Percentiles rank a stretch among this genome's conserved stretches.
phyloP scores from a whole-genome alignment of 2,888 invertebrate species.

The Diaperis boleti region DNA sequence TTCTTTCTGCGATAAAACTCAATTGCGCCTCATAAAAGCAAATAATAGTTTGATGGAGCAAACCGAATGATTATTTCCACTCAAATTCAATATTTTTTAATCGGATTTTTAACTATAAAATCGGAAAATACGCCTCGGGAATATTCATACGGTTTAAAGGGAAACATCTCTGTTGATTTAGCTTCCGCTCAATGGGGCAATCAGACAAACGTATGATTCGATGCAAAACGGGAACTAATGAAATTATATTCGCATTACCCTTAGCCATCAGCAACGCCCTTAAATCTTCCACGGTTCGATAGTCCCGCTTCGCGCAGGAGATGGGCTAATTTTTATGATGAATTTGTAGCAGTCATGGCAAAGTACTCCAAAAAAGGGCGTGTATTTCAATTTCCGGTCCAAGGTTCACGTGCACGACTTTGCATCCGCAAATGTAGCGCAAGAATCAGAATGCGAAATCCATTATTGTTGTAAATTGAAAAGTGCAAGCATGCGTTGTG shows the following conservation, averaged over 20 bases:
- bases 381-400: neutral
- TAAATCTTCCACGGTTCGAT: slow-evolving; percentile 24
- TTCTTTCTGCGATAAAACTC: neutral
- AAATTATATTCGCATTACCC: slow-evolving; percentile 28
- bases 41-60: neutral
- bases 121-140: neutral
- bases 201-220: slow-evolving; percentile 39
- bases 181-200: slow-evolving; percentile 38
- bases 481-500: neutral
- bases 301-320: neutral
- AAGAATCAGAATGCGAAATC: slow-evolving; percentile 1
- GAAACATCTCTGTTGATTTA: slow-evolving; percentile 21
- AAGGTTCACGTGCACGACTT: neutral
- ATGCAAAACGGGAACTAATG: slow-evolving; percentile 31
- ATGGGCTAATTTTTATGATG: neutral
- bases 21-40: neutral
- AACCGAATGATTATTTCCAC: neutral
- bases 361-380: neutral
- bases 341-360: neutral
- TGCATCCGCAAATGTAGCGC: slow-evolving; percentile 1
- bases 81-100: slow-evolving; percentile 15
- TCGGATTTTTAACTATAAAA: slow-evolving; percentile 6
- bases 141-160: slow-evolving; percentile 24
- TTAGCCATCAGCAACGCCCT: neutral
- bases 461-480: neutral